Conservation (phyloP, 1,140 invertebrate genomes). For the Polyergus mexicanus region DNA sequence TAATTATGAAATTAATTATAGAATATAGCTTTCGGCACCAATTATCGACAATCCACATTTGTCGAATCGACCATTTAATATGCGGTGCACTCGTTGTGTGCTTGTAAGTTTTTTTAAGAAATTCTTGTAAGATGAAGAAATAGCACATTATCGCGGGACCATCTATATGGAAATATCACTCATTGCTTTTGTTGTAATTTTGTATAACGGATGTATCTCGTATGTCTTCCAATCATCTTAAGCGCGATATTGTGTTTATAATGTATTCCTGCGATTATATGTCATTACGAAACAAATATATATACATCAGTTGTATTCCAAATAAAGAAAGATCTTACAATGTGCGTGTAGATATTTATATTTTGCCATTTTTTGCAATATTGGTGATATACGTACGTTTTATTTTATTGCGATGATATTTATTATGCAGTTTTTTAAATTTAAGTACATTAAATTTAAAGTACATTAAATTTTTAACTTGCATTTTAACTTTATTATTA, state of each 20-base stretch:
- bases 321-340: slow-evolving; percentile 76
- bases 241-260: slow-evolving; percentile 57
- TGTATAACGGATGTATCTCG: slow-evolving; percentile 71
- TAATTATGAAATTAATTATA: slow-evolving; percentile 40
- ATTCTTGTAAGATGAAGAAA: slow-evolving; percentile 29
- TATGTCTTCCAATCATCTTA: slow-evolving; percentile 77
- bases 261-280: slow-evolving; percentile 68
- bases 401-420: too few relatives aligned
- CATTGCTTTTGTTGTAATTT: slow-evolving; percentile 65
- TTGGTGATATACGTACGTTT: background rate
- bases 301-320: slow-evolving; percentile 70
- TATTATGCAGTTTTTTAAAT: too few relatives aligned
- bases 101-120: slow-evolving; percentile 16
- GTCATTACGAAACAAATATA: slow-evolving; percentile 66
- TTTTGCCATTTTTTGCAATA: background rate
- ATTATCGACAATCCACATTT: slow-evolving; percentile 53
- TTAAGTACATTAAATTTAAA: too few relatives aligned
- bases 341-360: background rate
- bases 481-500: too few relatives aligned
- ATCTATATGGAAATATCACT: slow-evolving; percentile 61
- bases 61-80: background rate
- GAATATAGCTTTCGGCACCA: slow-evolving; percentile 20
- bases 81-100: background rate
- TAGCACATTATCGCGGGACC: slow-evolving; percentile 72
- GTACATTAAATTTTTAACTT: too few relatives aligned